Evolutionary conservation across 1,140 invertebrate species (phyloP).

Genomic region (Drosophila persimilis): DNA sequence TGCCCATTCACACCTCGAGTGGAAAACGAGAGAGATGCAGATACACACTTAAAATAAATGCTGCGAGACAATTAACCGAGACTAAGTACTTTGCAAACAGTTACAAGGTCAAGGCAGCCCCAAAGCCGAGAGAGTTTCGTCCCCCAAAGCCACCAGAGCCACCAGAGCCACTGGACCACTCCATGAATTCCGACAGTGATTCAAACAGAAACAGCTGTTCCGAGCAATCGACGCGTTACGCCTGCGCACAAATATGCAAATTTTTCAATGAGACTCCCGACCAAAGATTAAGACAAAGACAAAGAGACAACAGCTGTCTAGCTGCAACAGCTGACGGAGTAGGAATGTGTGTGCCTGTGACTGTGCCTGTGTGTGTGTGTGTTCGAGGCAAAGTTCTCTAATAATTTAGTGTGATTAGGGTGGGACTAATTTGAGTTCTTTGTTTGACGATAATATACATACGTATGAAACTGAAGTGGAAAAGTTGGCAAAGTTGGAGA

Average conservation of each 20-base stretch:
- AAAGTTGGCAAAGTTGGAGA: too few relatives aligned
- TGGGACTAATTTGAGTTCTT: constrained; percentile 1
- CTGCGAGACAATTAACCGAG: constrained; percentile 36
- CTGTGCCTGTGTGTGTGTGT: not conserved
- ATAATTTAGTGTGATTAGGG: constrained; percentile 28
- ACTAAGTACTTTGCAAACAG: constrained; percentile 66
- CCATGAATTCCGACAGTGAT: constrained; percentile 26
- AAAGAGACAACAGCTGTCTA: not conserved
- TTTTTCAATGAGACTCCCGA: constrained; percentile 33
- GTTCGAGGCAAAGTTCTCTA: constrained; percentile 17
- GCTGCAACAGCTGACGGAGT: constrained; percentile 35
- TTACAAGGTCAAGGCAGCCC: constrained; percentile 70
- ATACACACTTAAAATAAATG: constrained; percentile 32
- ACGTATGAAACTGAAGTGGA: not conserved
- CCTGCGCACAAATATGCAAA: constrained; percentile 50
- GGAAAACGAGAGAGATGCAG: constrained; percentile 21
- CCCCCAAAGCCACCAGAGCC: not conserved
- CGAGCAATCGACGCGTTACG: constrained; percentile 23
- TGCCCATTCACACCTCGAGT: constrained; percentile 40
- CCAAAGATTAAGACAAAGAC: constrained; percentile 20
- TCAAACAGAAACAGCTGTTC: constrained; percentile 57
- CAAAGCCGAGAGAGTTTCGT: constrained; percentile 10
- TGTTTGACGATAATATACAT: not conserved
- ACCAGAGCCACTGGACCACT: constrained; percentile 15
- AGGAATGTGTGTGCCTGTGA: not conserved